Evolutionary conservation across 2,113 vertebrate genomes (phyloP).

Genomic region (Uropsilus gracilis): DNA sequence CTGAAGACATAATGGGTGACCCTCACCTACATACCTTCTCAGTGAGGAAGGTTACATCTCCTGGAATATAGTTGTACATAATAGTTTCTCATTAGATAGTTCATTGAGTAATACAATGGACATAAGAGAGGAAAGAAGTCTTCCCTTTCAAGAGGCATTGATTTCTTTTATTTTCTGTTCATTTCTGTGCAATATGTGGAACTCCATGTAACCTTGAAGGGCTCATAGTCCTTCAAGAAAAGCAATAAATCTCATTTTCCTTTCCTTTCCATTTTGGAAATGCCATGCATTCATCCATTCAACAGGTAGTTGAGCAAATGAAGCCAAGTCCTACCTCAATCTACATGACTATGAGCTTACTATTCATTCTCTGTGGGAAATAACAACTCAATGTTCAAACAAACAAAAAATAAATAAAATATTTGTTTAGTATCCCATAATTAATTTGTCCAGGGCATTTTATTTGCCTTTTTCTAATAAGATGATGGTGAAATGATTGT

Average conservation of each 20-base stretch:
- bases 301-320: neutral
- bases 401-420: too few species aligned
- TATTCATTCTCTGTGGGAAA: neutral
- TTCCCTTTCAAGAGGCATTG: neutral
- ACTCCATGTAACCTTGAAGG: neutral
- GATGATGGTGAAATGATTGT: constrained; percentile 7
- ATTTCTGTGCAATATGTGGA: neutral
- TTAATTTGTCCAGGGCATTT: neutral
- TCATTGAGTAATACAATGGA: neutral
- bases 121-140: neutral
- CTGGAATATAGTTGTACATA: neutral
- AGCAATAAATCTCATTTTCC: neutral
- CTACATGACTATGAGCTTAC: too few species aligned
- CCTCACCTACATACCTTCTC: neutral
- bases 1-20: neutral
- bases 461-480: constrained; percentile 24
- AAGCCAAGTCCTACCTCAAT: neutral
- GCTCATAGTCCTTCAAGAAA: neutral
- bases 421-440: neutral
- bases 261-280: neutral
- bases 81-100: neutral
- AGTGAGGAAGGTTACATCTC: neutral
- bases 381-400: too few species aligned
- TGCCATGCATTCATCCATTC: neutral
- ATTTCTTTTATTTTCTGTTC: neutral